These are phyloP conservation scores for Gymnorhina tibicen DNA, from an alignment of 2,113 vertebrate genomes.

Conservation along the genomic window DNA sequence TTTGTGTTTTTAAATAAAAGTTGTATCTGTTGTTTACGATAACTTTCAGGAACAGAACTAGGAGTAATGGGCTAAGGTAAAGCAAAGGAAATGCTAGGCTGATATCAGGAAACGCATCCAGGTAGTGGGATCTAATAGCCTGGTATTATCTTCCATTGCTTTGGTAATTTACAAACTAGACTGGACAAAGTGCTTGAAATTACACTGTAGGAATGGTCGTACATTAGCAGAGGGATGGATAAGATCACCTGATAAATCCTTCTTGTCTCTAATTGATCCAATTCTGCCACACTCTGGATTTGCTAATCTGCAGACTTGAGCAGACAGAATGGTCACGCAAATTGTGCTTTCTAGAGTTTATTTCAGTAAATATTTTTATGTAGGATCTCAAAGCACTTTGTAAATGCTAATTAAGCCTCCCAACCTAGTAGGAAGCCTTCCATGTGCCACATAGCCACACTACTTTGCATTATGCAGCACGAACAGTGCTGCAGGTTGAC, in stretches of 20 bases:
- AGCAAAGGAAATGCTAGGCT: background rate
- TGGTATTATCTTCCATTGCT: background rate
- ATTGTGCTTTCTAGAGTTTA: background rate
- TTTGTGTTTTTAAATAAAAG: background rate
- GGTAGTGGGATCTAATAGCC: background rate
- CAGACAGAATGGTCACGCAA: background rate
- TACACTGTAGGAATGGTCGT: background rate
- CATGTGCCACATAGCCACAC: background rate
- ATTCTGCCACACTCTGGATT: background rate
- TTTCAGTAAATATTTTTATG: background rate
- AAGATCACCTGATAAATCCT: background rate
- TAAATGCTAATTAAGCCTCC: background rate
- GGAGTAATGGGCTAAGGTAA: background rate
- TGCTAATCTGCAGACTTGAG: background rate
- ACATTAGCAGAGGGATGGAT: background rate
- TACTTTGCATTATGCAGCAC: accelerated
- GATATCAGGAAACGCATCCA: background rate
- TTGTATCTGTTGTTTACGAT: background rate
- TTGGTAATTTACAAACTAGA: background rate
- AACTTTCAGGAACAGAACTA: background rate
- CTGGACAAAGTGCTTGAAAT: background rate
- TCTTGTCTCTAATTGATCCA: background rate
- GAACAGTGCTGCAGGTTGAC: background rate
- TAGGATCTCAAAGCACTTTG: background rate
- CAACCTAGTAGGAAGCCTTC: background rate